Base-by-base conservation (phyloP, 2,888 invertebrate species). In the Xanthorhoe designata region DNA sequence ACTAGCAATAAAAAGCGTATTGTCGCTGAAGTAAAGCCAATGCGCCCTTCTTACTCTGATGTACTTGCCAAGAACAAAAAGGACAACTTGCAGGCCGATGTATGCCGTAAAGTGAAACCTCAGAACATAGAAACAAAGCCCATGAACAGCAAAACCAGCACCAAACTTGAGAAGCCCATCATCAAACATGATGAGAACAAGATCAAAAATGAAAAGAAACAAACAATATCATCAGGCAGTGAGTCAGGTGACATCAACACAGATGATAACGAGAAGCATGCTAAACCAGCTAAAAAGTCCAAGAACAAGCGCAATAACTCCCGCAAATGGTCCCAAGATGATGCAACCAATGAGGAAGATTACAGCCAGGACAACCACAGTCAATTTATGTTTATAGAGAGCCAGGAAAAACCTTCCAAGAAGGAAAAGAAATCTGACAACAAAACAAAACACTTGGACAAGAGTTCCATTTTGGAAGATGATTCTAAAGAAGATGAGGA, bases 31-130 rank as follows among this genome's bases (percentile, higher is more conserved):
- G 97, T 97, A 0, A 97, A 97, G 79, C 97, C 97, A 0, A 97
- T 97, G 97, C 94, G 97, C 61, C 97, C 97, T 57, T 96, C 96
- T 13, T 97, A 97, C 84, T 97, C 97, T 0, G 97, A 97, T 90
- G 97, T 97, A 7, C 83, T 97, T 50, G 96, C 97, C 35, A 97
- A 97, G 87, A 94, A 94, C 69, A 89, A 91, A 42, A 94, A 94
- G 71, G 95, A 94, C 76, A 94, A 92, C 75, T 75, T 86, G 29
- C 87, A 81, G 64, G 69, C 86, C 7, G 95, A 95, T 68, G 80
- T 87, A 13, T 85, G 92, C 54, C 92, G 90, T 61, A 95, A 94
- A 76, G 85, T 85, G 53, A 87, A 83, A 83, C 87, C 79, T 71
- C 93, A 86, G 80, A 94, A 83, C 78, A 77, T 83, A 81, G 94